Base-by-base conservation (phyloP, 2,888 invertebrate species). In the Drosophila nr. perissopoda region DNA sequence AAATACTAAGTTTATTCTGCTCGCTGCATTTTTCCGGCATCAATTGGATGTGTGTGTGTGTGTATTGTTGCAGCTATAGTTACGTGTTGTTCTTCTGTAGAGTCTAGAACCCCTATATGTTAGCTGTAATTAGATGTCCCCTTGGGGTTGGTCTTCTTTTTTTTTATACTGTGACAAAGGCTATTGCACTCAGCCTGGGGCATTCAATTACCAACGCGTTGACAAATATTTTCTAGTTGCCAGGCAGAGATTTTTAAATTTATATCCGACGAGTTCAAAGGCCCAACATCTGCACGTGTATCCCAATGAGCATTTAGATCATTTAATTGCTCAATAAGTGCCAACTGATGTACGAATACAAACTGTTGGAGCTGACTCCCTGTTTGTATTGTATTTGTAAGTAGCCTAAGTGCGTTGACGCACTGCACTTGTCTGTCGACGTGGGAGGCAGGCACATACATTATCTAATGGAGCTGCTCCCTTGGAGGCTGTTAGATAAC, bases 161-260 rank as follows among this genome's bases (percentile, higher is more conserved):
- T 85, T 82, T 81, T 69, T 70, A 70, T 53, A 67, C 77, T 76
- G 75, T 54, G 83, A 83, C 82, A 79, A 81, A 86, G 85, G 85
- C 87, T 87, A 83, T 78, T 86, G 85, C 87, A 80, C 85, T 78
- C 78, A 36, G 66, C 48, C 60, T 49, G 67, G 38, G 71, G 76
- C 85, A 75, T 84, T 77, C 81, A 72, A 81, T 84, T 87, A 87
- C 85, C 85, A 86, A 86, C 85, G 87, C 85, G 85, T 85, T 75
- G 85, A 84, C 78, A 73, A 78, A 71, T 59, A 52, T 66, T 60
- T 71, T 65, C 54, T 66, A 33, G 73, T 74, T 73, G 69, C 69
- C 57, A 72, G 62, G 67, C 68, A 42, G 11, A 16, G 31, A 49
- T 52, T 66, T 34, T 42, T 11, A 59, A 60, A 82, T 73, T 73